Evolutionary conservation across 2,113 vertebrate genomes (phyloP), one percentile per base, ranked within the genome.

Genomic region (Porphyrio hochstetteri): DNA sequence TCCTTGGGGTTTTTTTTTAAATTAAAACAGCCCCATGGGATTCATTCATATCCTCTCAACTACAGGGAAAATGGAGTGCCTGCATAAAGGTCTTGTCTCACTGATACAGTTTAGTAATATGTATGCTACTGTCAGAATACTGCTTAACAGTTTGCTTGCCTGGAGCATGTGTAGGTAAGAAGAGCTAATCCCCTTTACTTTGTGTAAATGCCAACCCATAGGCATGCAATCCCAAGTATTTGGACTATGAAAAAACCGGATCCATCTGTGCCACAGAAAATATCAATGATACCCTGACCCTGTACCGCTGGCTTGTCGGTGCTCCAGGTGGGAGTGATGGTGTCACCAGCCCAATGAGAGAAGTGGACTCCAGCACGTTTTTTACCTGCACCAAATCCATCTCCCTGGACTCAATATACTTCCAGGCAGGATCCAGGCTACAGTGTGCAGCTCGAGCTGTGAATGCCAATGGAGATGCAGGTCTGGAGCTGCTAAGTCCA

Each of bases 381-480:
- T 99, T 99, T 95, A 98, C 98, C 92, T 98, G 98, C 96, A 98
- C 98, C 87, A 98, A 98, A 95, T 98, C 97, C 80, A 97, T 99
- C 95, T 98, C 98, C 52, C 96, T 98, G 92, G 98, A 99, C 94
- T 98, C 99, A 11, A 97, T 98, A 90, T 98, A 98, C 92, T 98
- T 98, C 97, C 98, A 98, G 90, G 98, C 98, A 18, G 98, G 98
- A 29, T 99, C 98, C 35, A 97, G 98, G 82, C 92, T 99, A 72
- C 98, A 98, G 52, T 98, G 98, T 68, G 98, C 98, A 11, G 98
- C 98, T 29, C 93, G 98, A 53, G 98, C 98, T 46, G 98, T 99
- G 90, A 98, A 98, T 72, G 93, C 97, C 24, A 98, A 98, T 9
- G 98, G 98, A 65, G 97, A 98, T 27, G 97, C 97, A 9, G 98